Conservation (phyloP, 2,797 vertebrate genomes). For the Merluccius polli region DNA sequence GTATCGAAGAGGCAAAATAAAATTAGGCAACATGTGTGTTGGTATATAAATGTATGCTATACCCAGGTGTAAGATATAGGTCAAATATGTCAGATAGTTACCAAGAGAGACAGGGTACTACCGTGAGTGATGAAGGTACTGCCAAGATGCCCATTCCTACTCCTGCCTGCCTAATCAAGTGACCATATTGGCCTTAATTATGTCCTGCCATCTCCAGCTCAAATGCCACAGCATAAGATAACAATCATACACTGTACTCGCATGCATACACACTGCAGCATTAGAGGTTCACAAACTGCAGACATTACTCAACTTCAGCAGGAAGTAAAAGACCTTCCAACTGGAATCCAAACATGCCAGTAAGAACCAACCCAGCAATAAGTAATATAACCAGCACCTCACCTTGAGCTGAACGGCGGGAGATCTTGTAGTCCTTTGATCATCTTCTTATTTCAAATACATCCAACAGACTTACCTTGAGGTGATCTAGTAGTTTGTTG, state of each 20-base stretch:
- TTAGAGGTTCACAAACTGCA: neutral
- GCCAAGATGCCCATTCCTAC: neutral
- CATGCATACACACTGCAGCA: neutral
- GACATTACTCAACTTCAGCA: no score
- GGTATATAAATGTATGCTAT: neutral
- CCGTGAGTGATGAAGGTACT: neutral
- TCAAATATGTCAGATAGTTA: neutral
- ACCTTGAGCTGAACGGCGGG: no score
- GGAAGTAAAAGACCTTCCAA: neutral
- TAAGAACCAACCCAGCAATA: neutral
- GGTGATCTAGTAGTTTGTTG: neutral
- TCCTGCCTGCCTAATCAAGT: no score
- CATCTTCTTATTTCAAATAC: no score
- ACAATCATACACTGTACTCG: no score
- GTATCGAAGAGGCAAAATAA: neutral
- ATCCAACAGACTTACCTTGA: no score
- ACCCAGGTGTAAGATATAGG: no score
- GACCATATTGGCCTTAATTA: no score
- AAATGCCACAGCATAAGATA: no score
- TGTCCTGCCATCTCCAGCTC: no score
- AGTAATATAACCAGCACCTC: neutral
- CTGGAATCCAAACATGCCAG: neutral
- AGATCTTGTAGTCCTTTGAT: no score
- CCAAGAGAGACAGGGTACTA: neutral
- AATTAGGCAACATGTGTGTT: neutral